These are phyloP conservation scores for Sula dactylatra DNA, from an alignment of 2,113 vertebrate genomes.

Conservation along the genomic window DNA sequence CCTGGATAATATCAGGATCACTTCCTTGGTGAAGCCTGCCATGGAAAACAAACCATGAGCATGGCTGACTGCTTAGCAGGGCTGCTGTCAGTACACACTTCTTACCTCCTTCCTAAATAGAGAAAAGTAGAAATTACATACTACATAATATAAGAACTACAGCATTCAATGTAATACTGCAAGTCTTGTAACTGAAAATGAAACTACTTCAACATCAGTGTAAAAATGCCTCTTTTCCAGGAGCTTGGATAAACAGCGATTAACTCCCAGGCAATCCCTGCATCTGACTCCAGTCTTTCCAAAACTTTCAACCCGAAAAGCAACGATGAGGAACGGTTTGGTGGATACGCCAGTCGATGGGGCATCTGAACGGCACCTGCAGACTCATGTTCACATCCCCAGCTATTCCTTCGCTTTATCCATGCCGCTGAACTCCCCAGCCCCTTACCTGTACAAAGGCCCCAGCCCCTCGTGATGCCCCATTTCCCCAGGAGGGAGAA, in stretches of 20 bases:
- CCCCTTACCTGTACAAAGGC: neutral
- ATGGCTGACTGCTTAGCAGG: rapidly evolving
- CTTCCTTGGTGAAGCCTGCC: neutral
- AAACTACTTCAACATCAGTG: neutral
- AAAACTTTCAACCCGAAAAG: neutral
- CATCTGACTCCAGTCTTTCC: neutral
- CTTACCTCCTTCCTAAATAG: neutral
- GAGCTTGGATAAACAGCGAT: neutral
- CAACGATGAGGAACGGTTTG: neutral
- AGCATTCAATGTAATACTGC: neutral
- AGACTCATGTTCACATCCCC: rapidly evolving
- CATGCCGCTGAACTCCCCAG: neutral
- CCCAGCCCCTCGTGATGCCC: neutral
- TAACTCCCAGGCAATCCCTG: neutral
- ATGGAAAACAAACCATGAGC: neutral
- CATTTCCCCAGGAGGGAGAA: neutral
- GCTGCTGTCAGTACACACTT: neutral
- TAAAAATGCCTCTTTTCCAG: neutral
- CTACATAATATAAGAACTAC: neutral
- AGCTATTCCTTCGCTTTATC: neutral
- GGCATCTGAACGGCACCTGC: neutral
- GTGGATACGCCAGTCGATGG: neutral
- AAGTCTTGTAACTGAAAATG: neutral
- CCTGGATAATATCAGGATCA: neutral
- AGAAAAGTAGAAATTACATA: neutral